Base-by-base conservation (phyloP, 2,113 vertebrate species). In the Anolis carolinensis region DNA sequence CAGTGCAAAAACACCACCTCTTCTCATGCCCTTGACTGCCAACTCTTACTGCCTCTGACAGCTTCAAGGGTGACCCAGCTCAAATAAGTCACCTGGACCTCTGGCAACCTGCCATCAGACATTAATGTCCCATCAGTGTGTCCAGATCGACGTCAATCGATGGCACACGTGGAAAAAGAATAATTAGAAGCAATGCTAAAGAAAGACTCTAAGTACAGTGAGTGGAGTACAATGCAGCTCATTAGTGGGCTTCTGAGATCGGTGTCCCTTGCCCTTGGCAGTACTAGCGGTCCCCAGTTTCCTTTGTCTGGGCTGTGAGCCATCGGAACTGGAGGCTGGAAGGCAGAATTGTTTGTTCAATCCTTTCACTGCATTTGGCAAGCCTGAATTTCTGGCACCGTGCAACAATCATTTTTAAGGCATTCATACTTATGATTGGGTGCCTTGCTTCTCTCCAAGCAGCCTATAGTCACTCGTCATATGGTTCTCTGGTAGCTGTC, bases 381-480 rank as follows among this genome's bases (percentile, higher is more conserved):
- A 89, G 88, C 85, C 71, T 0, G 65, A 88, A 86, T 83, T 90
- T 82, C 87, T 94, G 92, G 93, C 86, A 89, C 70, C 0, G 0
- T 48, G 89, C 91, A 85, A 90, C 91, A 88, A 79, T 85, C 50
- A 11, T 83, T 81, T 85, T 74, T 59, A 44, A 74, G 18, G 82
- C 90, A 82, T 89, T 86, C 82, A 79, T 23, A 52, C 79, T 79
- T 79, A 82, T 91, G 86, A 82, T 44, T 87, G 89, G 86, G 44
- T 55, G 44, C 83, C 5, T 52, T 34, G 14, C 10, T 68, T 74
- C 27, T 11, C 74, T 67, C 21, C 59, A 18, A 52, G 20, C 34
- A 52, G 74, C 80, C 88, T 86, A 89, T 89, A 86, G 90, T 86
- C 86, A 91, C 81, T 90, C 93, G 89, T 90, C 87, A 79, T 80